Conservation (phyloP, 2,113 vertebrate genomes). For the Nyctibius bracteatus region DNA sequence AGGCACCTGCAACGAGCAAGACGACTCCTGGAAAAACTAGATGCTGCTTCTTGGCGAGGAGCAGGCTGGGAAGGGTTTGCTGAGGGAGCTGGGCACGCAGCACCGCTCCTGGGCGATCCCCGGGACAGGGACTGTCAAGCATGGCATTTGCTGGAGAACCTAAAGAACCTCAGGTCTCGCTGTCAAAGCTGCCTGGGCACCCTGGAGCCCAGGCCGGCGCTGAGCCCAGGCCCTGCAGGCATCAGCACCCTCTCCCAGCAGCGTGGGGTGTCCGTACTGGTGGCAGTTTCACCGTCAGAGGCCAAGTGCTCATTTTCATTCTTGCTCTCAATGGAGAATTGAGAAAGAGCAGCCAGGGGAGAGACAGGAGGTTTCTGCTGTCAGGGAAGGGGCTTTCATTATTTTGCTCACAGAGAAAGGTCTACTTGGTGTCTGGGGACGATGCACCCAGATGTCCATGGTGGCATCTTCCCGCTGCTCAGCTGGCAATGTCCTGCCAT, state of each 20-base stretch:
- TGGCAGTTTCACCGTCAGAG: background rate
- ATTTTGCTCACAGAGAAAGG: background rate
- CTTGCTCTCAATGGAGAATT: fast-evolving
- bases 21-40: background rate
- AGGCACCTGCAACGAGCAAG: background rate
- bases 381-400: background rate
- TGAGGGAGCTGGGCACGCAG: background rate
- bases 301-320: background rate
- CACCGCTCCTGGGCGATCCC: background rate
- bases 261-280: fast-evolving
- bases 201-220: background rate
- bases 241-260: background rate
- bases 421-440: background rate
- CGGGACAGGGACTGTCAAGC: background rate
- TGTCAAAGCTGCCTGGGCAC: fast-evolving
- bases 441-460: background rate
- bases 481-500: background rate
- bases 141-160: background rate
- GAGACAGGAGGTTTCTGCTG: background rate
- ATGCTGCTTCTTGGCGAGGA: background rate
- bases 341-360: background rate
- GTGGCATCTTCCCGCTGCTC: background rate
- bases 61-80: background rate
- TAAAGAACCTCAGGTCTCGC: background rate
- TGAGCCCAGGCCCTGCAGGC: background rate